Conservation (phyloP, 2,888 invertebrate species). For the Sinodicranocentrus sp. region DNA sequence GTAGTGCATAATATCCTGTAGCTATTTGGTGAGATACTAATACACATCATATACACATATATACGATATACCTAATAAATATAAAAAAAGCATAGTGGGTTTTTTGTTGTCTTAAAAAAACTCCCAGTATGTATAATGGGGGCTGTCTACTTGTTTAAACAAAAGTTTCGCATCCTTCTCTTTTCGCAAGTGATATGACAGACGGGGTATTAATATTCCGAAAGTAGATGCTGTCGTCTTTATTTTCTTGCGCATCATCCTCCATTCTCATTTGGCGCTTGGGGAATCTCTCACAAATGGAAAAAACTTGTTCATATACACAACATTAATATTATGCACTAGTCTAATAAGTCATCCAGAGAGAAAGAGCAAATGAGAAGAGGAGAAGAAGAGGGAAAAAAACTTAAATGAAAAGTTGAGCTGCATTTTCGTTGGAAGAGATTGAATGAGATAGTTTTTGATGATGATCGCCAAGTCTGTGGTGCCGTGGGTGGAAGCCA, state of each 20-base stretch:
- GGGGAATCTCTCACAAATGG: neutral
- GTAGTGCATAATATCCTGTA: too few relatives aligned
- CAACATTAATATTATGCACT: neutral
- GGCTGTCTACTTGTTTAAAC: conserved; percentile 54
- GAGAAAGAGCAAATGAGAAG: conserved; percentile 1
- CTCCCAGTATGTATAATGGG: conserved; percentile 35
- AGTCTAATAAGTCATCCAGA: conserved; percentile 34
- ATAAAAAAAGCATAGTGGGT: conserved; percentile 27
- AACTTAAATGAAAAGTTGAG: too few relatives aligned
- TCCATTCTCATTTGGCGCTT: too few relatives aligned
- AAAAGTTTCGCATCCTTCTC: conserved; percentile 32
- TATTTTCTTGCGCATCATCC: conserved; percentile 27
- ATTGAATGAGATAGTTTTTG: conserved; percentile 39
- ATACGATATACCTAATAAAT: too few relatives aligned
- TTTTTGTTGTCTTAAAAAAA: conserved; percentile 15
- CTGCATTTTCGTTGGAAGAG: neutral
- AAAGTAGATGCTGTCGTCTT: conserved; percentile 38
- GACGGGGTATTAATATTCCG: conserved; percentile 38
- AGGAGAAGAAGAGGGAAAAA: neutral
- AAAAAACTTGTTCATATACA: conserved; percentile 30
- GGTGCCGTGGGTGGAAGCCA: conserved; percentile 34
- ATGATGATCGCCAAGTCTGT: neutral
- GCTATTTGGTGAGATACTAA: too few relatives aligned
- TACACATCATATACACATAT: too few relatives aligned
- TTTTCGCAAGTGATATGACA: conserved; percentile 42